Evolutionary conservation across 1,140 invertebrate species (phyloP), one percentile per base, ranked within the genome.

Genomic region (Drosophila nikananu): DNA sequence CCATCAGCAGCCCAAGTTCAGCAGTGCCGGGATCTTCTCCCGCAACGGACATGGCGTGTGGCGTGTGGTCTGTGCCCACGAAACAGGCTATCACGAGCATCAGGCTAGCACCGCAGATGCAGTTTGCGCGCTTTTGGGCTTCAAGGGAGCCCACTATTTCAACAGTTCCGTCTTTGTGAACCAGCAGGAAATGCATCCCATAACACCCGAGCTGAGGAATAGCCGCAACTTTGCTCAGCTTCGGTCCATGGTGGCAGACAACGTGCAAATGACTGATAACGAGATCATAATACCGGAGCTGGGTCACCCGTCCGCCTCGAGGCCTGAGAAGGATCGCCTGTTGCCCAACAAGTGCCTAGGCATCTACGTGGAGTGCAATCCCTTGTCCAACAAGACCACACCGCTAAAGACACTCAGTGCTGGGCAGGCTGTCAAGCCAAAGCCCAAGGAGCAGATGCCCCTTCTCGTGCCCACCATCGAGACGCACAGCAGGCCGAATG

Each of bases 21-120:
- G 93, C 58, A 86, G 91, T 21, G 93, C 94, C 74, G 96, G 96
- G 44, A 94, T 95, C 59, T 72, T 97, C 42, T 94, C 95, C 0
- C 93, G 94, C 68, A 95, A 94, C 68, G 78, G 93, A 12, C 83
- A 94, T 19, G 95, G 94, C 12, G 66, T 93, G 35, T 97, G 96
- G 96, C 92, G 93, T 37, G 93, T 95, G 5, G 84, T 95, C 2
- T 97, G 96, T 77, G 92, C 94, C 73, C 89, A 94, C 52, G 93
- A 93, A 60, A 92, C 93, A 15, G 63, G 73, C 19, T 84, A 80
- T 32, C 73, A 80, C 21, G 35, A 73, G 5, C 92, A 93, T 27
- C 70, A 81, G 30, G 79, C 81, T 0, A 63, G 74, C n/a, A 91
- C 87, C 0, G 70, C 74, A 15, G 67, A 73, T 19, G 68, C 75